Conservation (phyloP, 2,797 vertebrate species). For the Valencia hispanica region DNA sequence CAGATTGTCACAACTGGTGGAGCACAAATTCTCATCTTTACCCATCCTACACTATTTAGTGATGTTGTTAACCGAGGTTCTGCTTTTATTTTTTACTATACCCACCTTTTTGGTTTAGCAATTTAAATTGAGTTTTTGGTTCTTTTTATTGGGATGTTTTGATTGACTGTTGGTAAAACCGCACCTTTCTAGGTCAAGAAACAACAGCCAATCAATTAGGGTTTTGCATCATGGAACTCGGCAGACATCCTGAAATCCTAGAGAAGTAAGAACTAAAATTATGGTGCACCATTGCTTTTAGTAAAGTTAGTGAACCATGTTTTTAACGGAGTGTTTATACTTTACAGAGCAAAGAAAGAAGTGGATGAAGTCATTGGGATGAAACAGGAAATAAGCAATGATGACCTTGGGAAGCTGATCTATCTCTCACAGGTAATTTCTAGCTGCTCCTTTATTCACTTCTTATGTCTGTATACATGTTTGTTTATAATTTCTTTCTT, state of each 20-base stretch:
- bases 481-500: not conserved
- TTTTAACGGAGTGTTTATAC: not conserved
- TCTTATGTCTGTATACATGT: not conserved
- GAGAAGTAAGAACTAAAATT: conserved; percentile 75
- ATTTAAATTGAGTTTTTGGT: not conserved
- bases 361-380: conserved; percentile 91
- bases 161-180: not conserved
- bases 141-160: not conserved
- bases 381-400: conserved; percentile 85
- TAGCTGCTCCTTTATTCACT: not conserved
- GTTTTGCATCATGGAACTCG: conserved; percentile 90
- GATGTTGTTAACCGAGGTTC: not conserved
- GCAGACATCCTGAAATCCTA: conserved; percentile 86
- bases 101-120: not conserved
- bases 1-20: too few species aligned
- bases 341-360: conserved; percentile 83
- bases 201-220: conserved; percentile 90
- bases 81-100: not conserved
- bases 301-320: not conserved
- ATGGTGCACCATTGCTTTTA: too few species aligned
- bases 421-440: conserved; percentile 86
- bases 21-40: not conserved
- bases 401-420: conserved; percentile 87
- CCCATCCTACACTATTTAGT: not conserved
- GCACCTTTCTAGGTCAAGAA: conserved; percentile 85